phyloP scores from a whole-genome alignment of 2,888 invertebrate genomes.

The Pristionchus fissidentatus region DNA sequence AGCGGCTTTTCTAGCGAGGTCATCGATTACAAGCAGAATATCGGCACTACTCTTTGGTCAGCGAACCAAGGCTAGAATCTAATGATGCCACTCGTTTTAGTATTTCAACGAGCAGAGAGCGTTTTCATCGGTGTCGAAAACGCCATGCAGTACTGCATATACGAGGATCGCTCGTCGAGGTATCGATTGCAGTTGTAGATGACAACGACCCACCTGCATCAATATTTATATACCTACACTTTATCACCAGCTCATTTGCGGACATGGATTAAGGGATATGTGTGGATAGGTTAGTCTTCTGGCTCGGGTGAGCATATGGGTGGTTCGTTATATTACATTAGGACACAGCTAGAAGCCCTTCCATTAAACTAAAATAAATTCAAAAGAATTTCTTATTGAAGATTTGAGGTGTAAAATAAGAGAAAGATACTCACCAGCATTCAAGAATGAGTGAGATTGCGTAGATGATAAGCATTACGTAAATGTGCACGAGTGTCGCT shows the following conservation, averaged over 20 bases:
- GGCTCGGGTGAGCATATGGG: too few species aligned
- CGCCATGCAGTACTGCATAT: constrained; percentile 75
- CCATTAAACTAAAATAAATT: too few species aligned
- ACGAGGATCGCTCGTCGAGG: constrained; percentile 70
- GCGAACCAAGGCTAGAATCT: background rate
- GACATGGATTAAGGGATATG: background rate
- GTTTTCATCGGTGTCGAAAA: constrained; percentile 75
- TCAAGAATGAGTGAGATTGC: constrained; percentile 66
- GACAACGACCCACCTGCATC: constrained; percentile 47
- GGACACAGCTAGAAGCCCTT: too few species aligned
- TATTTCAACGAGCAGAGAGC: constrained; percentile 56
- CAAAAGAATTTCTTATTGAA: too few species aligned
- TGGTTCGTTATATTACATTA: too few species aligned
- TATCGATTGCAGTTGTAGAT: constrained; percentile 73
- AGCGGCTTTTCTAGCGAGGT: background rate
- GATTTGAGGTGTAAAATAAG: background rate
- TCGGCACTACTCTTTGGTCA: too few species aligned
- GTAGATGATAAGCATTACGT: constrained; percentile 67
- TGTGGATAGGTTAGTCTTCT: too few species aligned
- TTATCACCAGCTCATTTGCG: too few species aligned
- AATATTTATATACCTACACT: background rate
- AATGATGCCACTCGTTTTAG: too few species aligned
- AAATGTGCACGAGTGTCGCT: constrained; percentile 67
- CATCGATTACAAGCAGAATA: background rate
- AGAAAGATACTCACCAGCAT: constrained; percentile 64